Percentiles rank a stretch among this genome's conserved stretches.
phyloP scores from a whole-genome alignment of 2,113 vertebrate genomes.

The Pterocles gutturalis region DNA sequence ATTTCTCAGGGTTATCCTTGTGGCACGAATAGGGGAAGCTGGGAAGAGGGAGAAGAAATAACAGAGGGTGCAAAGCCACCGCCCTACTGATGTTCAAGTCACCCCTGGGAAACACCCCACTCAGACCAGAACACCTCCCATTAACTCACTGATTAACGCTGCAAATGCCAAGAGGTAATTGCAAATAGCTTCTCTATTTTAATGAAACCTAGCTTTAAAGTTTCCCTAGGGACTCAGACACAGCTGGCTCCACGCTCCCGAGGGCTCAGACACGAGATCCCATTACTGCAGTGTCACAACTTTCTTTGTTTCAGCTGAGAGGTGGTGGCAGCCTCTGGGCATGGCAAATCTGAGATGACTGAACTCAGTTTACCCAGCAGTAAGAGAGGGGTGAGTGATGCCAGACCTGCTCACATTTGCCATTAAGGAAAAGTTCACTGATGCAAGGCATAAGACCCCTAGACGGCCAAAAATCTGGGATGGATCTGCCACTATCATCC shows the following conservation, averaged over 20 bases:
- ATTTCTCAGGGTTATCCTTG: neutral
- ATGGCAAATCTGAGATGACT: neutral
- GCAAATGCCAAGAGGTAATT: constrained; percentile 33
- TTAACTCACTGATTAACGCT: constrained; percentile 24
- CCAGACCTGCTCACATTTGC: neutral
- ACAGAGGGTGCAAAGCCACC: neutral
- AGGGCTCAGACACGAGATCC: neutral
- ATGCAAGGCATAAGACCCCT: neutral
- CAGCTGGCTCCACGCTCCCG: neutral
- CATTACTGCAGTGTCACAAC: neutral
- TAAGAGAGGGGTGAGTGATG: neutral
- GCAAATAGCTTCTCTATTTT: neutral
- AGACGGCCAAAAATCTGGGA: neutral
- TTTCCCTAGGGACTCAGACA: neutral
- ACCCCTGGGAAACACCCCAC: neutral
- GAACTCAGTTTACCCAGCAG: neutral
- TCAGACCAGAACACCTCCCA: neutral
- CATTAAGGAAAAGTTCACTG: neutral
- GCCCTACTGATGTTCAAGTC: neutral
- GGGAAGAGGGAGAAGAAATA: constrained; percentile 7
- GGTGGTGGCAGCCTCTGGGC: neutral
- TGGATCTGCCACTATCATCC: neutral
- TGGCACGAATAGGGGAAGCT: neutral
- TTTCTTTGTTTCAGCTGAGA: neutral
- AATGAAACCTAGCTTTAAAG: neutral